Conservation (phyloP, 1,140 invertebrate genomes). For the Melitaea cinxia region DNA sequence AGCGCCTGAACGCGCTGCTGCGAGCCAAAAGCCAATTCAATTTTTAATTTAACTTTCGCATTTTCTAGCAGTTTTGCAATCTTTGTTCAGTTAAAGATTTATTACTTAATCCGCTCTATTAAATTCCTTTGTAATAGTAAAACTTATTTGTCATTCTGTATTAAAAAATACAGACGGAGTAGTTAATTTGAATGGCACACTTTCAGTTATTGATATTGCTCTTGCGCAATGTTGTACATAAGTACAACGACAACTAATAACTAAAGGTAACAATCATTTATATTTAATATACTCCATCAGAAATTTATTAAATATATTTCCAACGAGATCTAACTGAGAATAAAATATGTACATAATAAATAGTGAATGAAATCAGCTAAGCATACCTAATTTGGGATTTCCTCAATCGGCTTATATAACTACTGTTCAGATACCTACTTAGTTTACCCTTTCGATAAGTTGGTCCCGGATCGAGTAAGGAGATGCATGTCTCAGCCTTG, state of each 20-base stretch:
- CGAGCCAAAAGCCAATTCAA: slow-evolving; percentile 47
- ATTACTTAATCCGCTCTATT: slow-evolving; percentile 73
- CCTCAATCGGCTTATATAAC: slow-evolving; percentile 29
- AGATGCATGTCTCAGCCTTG: slow-evolving; percentile 55
- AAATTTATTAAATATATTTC: no score
- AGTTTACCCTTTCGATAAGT: slow-evolving; percentile 25
- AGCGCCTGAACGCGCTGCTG: slow-evolving; percentile 18
- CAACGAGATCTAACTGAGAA: no score
- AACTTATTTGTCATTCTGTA: slow-evolving; percentile 48
- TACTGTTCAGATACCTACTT: slow-evolving; percentile 23
- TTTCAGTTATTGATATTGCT: slow-evolving; percentile 39
- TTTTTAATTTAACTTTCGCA: slow-evolving; percentile 67
- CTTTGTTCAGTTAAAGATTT: slow-evolving; percentile 44
- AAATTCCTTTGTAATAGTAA: slow-evolving; percentile 46
- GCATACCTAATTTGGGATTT: slow-evolving; percentile 29
- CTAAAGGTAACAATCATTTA: no score
- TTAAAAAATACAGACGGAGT: slow-evolving; percentile 34
- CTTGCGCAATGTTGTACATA: no score
- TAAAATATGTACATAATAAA: no score
- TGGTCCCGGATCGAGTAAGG: slow-evolving; percentile 10
- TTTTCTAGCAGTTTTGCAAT: slow-evolving; percentile 55
- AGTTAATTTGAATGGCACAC: slow-evolving; percentile 46
- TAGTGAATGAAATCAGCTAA: neutral
- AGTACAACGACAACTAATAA: no score
- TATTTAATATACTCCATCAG: no score